These are phyloP conservation scores for Noturus placidus DNA, from an alignment of 2,113 vertebrate species.

Conservation along the genomic window DNA sequence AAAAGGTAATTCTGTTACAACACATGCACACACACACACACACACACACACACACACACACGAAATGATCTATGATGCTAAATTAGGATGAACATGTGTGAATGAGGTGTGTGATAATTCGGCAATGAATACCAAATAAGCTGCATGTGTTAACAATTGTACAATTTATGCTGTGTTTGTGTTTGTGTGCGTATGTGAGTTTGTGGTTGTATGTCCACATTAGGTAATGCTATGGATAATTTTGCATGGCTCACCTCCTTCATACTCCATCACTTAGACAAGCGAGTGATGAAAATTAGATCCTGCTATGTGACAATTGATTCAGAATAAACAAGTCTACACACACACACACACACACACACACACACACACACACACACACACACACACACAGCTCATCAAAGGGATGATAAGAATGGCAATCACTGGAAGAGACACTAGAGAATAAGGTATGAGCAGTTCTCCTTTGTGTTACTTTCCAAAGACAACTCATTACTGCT, in stretches of 20 bases:
- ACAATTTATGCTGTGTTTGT: background rate
- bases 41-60: background rate
- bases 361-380: background rate
- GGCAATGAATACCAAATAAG: background rate
- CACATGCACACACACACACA: too few relatives aligned
- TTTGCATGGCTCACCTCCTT: constrained; percentile 42
- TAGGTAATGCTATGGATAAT: background rate
- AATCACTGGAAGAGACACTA: background rate
- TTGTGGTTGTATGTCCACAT: background rate
- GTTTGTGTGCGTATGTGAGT: background rate
- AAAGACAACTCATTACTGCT: background rate
- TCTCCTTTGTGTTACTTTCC: background rate
- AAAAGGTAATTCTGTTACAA: background rate
- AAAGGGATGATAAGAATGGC: background rate
- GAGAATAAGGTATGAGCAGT: background rate
- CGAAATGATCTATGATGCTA: background rate
- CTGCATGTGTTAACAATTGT: background rate
- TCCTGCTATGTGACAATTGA: constrained; percentile 25
- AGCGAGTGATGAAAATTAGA: constrained; percentile 39
- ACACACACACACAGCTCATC: background rate
- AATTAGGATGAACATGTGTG: background rate
- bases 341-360: background rate
- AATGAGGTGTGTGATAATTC: background rate
- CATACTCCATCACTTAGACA: constrained; percentile 39
- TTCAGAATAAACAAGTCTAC: constrained; percentile 8